These are phyloP conservation scores for Platysternon megacephalum DNA, from an alignment of 2,113 vertebrate genomes.

Conservation along the genomic window DNA sequence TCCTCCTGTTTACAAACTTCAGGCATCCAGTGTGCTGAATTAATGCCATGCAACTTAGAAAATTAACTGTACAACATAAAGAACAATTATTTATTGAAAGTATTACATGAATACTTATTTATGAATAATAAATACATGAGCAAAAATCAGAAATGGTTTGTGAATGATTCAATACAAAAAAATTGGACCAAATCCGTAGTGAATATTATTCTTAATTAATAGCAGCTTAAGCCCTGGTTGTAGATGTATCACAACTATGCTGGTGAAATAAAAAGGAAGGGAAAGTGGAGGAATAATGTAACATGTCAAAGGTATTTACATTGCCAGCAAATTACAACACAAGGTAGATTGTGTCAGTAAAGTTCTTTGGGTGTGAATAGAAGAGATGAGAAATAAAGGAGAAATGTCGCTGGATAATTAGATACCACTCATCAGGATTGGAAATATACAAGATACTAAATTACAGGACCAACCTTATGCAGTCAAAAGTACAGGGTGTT, in stretches of 20 bases:
- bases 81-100: neutral
- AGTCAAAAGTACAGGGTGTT: rapidly evolving
- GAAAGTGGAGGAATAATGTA: neutral
- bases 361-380: too few species aligned
- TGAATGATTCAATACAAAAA: neutral
- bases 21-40: too few species aligned
- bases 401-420: neutral
- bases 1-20: too few species aligned
- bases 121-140: neutral
- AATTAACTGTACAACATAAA: too few species aligned
- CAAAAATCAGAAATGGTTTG: neutral
- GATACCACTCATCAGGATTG: rapidly evolving
- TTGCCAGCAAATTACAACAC: rapidly evolving
- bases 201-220: neutral
- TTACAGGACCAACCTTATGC: neutral
- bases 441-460: rapidly evolving
- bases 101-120: neutral
- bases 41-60: too few species aligned
- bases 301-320: rapidly evolving
- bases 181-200: neutral
- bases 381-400: too few species aligned
- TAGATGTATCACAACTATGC: neutral
- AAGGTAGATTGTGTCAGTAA: neutral
- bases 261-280: neutral
- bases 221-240: neutral